phyloP scores from a whole-genome alignment of 2,797 vertebrate species.

The Crenichthys baileyi region DNA sequence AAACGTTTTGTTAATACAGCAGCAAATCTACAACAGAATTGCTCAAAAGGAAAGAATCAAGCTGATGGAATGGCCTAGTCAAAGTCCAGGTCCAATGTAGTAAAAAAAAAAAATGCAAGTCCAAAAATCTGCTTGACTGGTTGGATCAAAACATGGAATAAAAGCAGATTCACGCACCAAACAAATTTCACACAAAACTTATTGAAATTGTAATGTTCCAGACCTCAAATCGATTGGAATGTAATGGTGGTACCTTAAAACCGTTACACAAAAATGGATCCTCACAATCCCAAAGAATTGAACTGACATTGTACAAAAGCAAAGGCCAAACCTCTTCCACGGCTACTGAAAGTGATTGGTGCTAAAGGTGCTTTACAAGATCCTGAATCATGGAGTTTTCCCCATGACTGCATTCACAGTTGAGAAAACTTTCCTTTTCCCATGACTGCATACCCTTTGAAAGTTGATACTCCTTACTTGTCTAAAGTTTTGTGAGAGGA shows the following conservation, averaged over 20 bases:
- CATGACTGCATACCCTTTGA: slow-evolving; percentile 2
- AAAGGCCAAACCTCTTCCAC: not conserved
- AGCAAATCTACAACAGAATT: not conserved
- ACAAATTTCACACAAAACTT: not conserved
- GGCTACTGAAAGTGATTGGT: not conserved
- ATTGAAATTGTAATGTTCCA: not conserved
- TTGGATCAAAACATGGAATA: no score
- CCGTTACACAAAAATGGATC: not conserved
- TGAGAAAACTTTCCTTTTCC: slow-evolving; percentile 6
- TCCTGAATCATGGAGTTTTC: not conserved
- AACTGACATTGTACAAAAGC: not conserved
- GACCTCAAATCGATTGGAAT: not conserved
- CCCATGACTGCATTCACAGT: not conserved
- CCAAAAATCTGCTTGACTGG: no score
- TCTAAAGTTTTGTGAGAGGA: not conserved
- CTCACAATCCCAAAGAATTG: not conserved
- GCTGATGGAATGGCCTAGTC: not conserved
- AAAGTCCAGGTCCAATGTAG: not conserved
- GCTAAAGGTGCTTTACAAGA: not conserved
- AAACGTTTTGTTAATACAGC: not conserved
- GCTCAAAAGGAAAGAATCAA: not conserved
- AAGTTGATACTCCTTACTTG: not conserved
- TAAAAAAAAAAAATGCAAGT: no score
- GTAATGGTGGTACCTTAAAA: not conserved
- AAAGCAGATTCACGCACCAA: not conserved